Percentiles rank a stretch among this genome's conserved stretches.
These are phyloP conservation scores for Pseudopipra pipra DNA, from an alignment of 2,113 vertebrate species.

Conservation along the genomic window DNA sequence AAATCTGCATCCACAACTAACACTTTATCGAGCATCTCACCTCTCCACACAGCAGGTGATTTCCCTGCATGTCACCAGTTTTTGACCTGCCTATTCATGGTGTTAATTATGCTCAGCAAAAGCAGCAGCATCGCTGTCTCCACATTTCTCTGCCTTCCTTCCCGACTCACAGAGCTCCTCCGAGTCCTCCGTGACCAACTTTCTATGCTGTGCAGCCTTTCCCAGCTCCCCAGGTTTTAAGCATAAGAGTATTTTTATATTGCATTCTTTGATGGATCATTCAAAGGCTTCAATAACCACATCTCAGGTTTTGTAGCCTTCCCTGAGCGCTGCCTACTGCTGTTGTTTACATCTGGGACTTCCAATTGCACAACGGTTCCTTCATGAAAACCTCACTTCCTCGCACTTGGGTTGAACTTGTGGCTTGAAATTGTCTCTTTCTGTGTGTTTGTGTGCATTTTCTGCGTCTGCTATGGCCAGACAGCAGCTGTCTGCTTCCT, in stretches of 20 bases:
- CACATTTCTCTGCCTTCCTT: neutral
- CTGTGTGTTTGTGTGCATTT: neutral
- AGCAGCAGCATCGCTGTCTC: rapidly evolving
- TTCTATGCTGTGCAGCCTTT: neutral
- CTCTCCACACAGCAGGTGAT: neutral
- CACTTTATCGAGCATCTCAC: neutral
- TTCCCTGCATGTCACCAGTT: neutral
- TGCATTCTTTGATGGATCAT: neutral
- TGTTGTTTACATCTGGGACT: constrained; percentile 36
- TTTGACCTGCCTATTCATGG: rapidly evolving
- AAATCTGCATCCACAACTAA: neutral
- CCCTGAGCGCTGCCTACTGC: neutral
- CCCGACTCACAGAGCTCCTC: neutral
- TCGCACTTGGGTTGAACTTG: neutral
- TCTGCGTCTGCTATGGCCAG: neutral
- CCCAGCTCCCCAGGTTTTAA: neutral
- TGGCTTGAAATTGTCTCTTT: neutral
- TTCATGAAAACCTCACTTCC: neutral
- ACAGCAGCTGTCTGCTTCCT: neutral
- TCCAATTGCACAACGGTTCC: neutral
- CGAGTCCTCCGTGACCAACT: neutral
- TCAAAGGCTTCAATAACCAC: constrained; percentile 25
- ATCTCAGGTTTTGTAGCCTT: neutral
- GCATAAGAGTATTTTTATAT: neutral
- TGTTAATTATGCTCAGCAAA: neutral